phyloP scores from a whole-genome alignment of 2,113 vertebrate species.

The Excalfactoria chinensis region DNA sequence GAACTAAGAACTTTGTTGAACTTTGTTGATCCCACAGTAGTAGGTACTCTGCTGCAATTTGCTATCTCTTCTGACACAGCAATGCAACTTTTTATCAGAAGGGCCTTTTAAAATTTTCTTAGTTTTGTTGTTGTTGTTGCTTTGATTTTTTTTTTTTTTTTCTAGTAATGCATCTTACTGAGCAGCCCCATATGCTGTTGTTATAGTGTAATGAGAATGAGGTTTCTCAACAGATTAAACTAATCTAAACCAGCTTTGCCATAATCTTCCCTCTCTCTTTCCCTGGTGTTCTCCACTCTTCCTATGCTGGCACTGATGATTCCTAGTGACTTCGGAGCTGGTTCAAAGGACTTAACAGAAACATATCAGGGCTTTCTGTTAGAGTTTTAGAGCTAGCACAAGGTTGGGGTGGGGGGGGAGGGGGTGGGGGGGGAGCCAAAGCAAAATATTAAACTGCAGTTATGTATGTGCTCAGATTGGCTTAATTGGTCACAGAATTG shows the following conservation, averaged over 20 bases:
- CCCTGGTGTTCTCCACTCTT: neutral
- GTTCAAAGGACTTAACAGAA: neutral
- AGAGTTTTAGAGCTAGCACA: neutral
- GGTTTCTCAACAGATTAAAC: constrained; percentile 41
- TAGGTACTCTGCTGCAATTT: accelerated
- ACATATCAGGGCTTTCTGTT: neutral
- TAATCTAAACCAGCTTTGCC: neutral
- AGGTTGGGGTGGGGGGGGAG: neutral
- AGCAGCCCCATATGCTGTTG: neutral
- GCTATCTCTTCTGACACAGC: neutral
- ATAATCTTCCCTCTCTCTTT: neutral
- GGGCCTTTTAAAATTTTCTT: neutral
- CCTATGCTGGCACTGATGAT: neutral
- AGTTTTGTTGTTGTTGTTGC: no score
- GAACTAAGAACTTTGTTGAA: neutral
- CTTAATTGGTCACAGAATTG: constrained; percentile 31
- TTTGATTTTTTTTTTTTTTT: neutral
- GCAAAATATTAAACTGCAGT: neutral
- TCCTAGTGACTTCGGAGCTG: neutral
- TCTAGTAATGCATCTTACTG: neutral
- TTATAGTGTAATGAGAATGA: neutral
- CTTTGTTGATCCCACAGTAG: neutral
- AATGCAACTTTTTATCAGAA: neutral
- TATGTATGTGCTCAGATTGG: neutral
- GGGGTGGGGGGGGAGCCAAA: no score